phyloP scores from a whole-genome alignment of 2,888 invertebrate genomes.

The Serrognathus titanus region DNA sequence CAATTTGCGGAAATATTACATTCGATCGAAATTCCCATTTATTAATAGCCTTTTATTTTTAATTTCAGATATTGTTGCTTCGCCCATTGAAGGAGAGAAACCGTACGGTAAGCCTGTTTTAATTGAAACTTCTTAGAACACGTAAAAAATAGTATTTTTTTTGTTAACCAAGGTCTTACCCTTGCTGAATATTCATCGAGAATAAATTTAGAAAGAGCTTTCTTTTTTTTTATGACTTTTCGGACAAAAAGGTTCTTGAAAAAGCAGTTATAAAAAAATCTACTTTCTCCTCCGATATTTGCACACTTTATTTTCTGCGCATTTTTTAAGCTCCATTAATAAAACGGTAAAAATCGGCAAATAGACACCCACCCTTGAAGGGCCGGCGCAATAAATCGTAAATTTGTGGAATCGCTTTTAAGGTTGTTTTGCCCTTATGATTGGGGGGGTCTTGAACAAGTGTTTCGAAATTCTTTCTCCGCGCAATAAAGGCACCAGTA shows the following conservation, averaged over 20 bases:
- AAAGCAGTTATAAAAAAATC: neutral
- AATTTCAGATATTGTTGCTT: slow-evolving; percentile 42
- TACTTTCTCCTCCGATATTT: neutral
- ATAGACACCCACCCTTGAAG: slow-evolving; percentile 1
- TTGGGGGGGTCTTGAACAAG: slow-evolving; percentile 29
- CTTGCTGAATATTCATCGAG: neutral
- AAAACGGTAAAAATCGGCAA: slow-evolving; percentile 8
- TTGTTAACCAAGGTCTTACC: neutral
- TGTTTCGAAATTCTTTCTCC: slow-evolving; percentile 31
- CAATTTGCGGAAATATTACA: too few species aligned
- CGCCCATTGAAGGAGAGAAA: slow-evolving; percentile 39
- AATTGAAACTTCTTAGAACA: neutral
- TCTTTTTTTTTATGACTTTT: neutral
- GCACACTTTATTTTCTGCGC: neutral
- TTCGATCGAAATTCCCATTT: too few species aligned
- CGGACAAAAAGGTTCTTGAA: neutral
- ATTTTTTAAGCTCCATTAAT: slow-evolving; percentile 1
- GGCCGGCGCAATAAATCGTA: slow-evolving; percentile 12
- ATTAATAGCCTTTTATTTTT: neutral
- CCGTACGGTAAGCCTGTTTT: slow-evolving; percentile 43
- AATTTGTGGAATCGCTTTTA: slow-evolving; percentile 14
- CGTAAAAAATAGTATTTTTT: neutral
- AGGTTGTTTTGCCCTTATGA: slow-evolving; percentile 29
- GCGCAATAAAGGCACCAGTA: slow-evolving; percentile 29
- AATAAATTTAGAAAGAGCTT: neutral